Conservation (phyloP, 2,113 vertebrate genomes). For the Lanius ludovicianus region DNA sequence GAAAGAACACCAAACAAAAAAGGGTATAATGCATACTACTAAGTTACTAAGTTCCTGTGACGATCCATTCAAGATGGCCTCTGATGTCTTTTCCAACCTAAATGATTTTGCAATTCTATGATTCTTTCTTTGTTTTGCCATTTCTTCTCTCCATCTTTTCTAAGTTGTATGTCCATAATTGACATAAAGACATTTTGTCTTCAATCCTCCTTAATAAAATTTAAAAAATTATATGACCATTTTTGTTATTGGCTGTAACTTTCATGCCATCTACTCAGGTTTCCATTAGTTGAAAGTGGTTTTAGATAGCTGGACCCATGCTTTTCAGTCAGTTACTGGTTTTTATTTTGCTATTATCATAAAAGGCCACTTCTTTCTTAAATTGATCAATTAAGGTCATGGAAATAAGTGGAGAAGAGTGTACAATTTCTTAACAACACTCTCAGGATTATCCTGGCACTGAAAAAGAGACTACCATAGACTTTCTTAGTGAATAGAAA, state of each 20-base stretch:
- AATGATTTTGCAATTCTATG: background rate
- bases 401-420: constrained; percentile 67
- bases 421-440: constrained; percentile 53
- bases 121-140: background rate
- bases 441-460: constrained; percentile 42
- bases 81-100: background rate
- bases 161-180: background rate
- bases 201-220: background rate
- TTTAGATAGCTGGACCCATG: constrained; percentile 51
- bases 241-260: constrained; percentile 30
- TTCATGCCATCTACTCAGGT: constrained; percentile 17
- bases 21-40: background rate
- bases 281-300: constrained; percentile 67
- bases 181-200: background rate
- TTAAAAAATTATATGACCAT: background rate
- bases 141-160: constrained; percentile 23
- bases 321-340: constrained; percentile 70
- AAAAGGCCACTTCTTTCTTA: constrained; percentile 67
- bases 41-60: background rate
- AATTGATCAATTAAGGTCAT: constrained; percentile 74
- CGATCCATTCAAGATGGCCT: background rate
- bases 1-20: background rate
- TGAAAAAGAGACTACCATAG: constrained; percentile 49
- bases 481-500: constrained; percentile 72
- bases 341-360: constrained; percentile 73